Evolutionary conservation across 2,888 invertebrate genomes (phyloP).

Genomic region (Calliphora vomitoria): DNA sequence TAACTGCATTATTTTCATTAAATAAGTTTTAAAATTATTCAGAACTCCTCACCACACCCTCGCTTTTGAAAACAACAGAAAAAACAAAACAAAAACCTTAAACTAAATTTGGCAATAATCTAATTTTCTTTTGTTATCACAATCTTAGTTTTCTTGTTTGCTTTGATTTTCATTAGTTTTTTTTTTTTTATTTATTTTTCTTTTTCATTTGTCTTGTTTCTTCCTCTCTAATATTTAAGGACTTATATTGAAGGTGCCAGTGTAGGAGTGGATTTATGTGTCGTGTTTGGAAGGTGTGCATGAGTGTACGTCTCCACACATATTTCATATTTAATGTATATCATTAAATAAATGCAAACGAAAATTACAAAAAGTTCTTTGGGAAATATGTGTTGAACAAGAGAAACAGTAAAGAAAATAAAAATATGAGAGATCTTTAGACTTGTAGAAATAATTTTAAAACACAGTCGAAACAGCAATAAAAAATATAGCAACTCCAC

Average conservation of each 20-base stretch:
- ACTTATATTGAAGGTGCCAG: background rate
- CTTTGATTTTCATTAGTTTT: conserved; percentile 19
- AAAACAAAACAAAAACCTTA: background rate
- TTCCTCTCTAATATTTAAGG: conserved; percentile 2
- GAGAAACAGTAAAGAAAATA: background rate
- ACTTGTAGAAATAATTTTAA: too few relatives aligned
- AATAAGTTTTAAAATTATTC: too few relatives aligned
- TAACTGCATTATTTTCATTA: too few relatives aligned
- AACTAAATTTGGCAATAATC: conserved; percentile 54
- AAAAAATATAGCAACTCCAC: too few relatives aligned
- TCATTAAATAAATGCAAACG: conserved; percentile 15
- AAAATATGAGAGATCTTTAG: background rate
- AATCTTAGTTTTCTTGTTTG: conserved; percentile 10
- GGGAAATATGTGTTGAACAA: background rate
- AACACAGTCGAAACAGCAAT: too few relatives aligned
- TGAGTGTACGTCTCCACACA: background rate
- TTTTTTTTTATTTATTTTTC: too few relatives aligned
- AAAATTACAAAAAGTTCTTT: conserved; percentile 1
- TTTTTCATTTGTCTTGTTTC: background rate
- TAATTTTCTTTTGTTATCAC: conserved; percentile 46
- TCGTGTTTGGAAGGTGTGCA: background rate
- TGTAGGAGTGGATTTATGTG: conserved; percentile 8
- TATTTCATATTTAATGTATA: conserved; percentile 31
- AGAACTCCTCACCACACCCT: background rate
- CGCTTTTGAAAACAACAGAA: background rate